These are phyloP conservation scores for Poeciliopsis infans DNA, from an alignment of 2,797 vertebrate species.

Conservation along the genomic window DNA sequence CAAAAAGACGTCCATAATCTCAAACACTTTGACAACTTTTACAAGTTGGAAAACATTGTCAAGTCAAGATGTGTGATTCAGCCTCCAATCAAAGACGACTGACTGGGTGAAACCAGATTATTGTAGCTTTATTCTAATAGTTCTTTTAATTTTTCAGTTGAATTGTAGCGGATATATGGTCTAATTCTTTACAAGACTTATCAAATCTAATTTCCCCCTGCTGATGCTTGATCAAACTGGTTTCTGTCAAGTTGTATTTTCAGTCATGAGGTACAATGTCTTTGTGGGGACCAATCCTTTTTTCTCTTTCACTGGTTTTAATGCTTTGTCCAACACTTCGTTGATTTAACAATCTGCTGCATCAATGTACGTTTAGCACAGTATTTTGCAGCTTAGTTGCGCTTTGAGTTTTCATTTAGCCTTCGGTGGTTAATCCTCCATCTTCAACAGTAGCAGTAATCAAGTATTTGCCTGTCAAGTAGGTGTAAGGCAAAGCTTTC, in stretches of 20 bases:
- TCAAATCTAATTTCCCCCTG: not conserved
- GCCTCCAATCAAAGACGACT: not conserved
- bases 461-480: conserved; percentile 54
- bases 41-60: not conserved
- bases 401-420: conserved; percentile 31
- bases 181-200: not conserved
- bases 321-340: not conserved
- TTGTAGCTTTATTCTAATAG: not conserved
- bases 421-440: conserved; percentile 45
- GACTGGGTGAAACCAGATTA: not conserved
- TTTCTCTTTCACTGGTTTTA: conserved; percentile 2
- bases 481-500: conserved; percentile 48
- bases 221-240: not conserved
- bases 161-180: not conserved
- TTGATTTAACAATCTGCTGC: conserved; percentile 18
- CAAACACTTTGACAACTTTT: not conserved
- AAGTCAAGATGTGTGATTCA: not conserved
- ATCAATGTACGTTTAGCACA: not conserved
- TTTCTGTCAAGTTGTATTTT: not conserved
- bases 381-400: conserved; percentile 33
- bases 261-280: not conserved
- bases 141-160: not conserved
- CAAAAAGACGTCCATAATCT: not conserved
- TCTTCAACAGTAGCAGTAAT: conserved; percentile 44
- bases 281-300: not conserved